Evolutionary conservation across 1,140 invertebrate species (phyloP), one percentile per base, ranked within the genome.

Genomic region (Apis florea): DNA sequence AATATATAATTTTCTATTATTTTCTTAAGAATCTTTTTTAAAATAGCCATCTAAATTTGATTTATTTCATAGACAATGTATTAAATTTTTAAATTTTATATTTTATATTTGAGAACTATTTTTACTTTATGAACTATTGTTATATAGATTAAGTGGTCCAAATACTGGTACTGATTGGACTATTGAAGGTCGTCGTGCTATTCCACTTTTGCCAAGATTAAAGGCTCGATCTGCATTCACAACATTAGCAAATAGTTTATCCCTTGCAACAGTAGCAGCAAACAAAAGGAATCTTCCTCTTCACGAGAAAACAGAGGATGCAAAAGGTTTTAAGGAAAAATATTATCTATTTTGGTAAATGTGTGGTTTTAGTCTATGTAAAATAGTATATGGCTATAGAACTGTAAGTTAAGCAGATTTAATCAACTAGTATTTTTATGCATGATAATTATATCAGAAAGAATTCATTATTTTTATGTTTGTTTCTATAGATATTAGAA

Each of bases 131-230:
- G 59, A 76, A n/a, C 75, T 53, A 8, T 69, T 70, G 1, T 79
- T 24, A 59, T 95, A 66, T 90, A 98, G 97, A 90, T 95, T 98
- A 90, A 95, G 95, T 91, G 97, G 97, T 17, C 95, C 96, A 77
- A 97, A 97, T 91, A 97, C 96, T 82, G 95, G 95, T 69, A 95
- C 96, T 88, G 97, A 97, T 93, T 98, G 98, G 98, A 95, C 96
- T 78, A 95, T 97, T 82, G 98, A 98, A 94, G 98, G 97, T 40
- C 94, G 97, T 51, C 95, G 97, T 88, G 93, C 96, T 64, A 95
- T 98, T 83, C 97, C 97, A 17, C 93, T 98, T 56, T 94, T 98
- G 92, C 96, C 97, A 11, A 94, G 98, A 83, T 95, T 97, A 26
- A 95, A 96, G 77, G 96, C 97, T 51, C 96, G 97, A 89, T 98